Evolutionary conservation across 2,113 vertebrate genomes (phyloP).

Genomic region (Nyctereutes procyonoides): DNA sequence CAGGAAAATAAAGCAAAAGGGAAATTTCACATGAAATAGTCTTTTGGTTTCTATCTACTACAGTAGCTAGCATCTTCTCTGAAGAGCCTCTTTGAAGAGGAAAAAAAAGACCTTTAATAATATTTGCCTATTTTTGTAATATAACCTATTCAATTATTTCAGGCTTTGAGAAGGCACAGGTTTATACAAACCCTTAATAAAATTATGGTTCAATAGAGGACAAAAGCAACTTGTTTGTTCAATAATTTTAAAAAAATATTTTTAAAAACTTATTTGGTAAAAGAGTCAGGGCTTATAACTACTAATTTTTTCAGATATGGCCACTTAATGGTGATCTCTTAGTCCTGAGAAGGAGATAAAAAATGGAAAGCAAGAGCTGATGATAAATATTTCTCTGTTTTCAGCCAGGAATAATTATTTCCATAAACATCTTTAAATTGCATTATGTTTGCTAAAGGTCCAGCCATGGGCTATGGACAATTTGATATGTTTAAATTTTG

Average conservation of each 20-base stretch:
- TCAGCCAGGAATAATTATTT: background rate
- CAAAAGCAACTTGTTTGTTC: background rate
- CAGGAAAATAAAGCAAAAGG: constrained; percentile 51
- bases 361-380: background rate
- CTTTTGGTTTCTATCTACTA: background rate
- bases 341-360: background rate
- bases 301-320: background rate
- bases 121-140: background rate
- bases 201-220: background rate
- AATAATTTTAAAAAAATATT: background rate
- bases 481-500: constrained; percentile 27
- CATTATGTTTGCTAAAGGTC: constrained; percentile 47
- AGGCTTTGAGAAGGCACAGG: background rate
- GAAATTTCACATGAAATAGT: constrained; percentile 26
- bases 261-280: background rate
- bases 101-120: background rate
- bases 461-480: background rate
- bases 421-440: background rate
- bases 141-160: background rate
- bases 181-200: background rate
- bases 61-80: background rate
- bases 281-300: background rate
- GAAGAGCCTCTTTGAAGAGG: background rate
- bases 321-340: background rate
- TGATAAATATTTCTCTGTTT: background rate